Conservation (phyloP, 1,140 invertebrate genomes). For the Pissodes strobi region DNA sequence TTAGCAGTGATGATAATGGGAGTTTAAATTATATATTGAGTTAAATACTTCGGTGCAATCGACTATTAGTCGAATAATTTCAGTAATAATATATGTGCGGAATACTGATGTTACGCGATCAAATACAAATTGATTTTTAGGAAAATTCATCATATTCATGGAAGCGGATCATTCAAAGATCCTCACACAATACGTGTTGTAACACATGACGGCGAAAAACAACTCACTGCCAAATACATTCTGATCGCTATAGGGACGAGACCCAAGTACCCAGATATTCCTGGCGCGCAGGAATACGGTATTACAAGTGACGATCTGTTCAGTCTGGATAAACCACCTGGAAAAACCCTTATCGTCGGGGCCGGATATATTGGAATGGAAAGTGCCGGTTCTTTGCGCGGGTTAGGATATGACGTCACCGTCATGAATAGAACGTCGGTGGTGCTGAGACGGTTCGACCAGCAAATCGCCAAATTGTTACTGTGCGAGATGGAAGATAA, state of each 20-base stretch:
- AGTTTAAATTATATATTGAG: no score
- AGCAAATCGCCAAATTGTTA: conserved; percentile 90
- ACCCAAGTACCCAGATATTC: conserved; percentile 83
- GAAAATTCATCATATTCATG: conserved; percentile 93
- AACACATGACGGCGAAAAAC: conserved; percentile 75
- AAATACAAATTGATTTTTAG: no score
- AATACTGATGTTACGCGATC: no score
- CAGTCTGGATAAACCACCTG: conserved; percentile 82
- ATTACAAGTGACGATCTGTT: conserved; percentile 98
- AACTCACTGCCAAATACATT: conserved; percentile 81
- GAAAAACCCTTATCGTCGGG: conserved; percentile 92
- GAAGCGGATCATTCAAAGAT: conserved; percentile 82
- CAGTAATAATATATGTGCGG: no score
- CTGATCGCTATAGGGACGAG: conserved; percentile 92
- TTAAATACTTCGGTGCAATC: no score
- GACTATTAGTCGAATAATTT: no score
- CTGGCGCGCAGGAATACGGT: conserved; percentile 84
- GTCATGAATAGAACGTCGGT: conserved; percentile 90
- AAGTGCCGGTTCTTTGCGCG: conserved; percentile 93
- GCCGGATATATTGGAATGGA: conserved; percentile 94
- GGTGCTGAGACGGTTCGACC: conserved; percentile 93
- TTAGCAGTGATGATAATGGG: no score
- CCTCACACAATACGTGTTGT: conserved; percentile 75
- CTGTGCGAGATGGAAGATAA: conserved; percentile 81
- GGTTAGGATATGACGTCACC: conserved; percentile 77